A percentile compares a stretch with the other conserved stretches of the same genome.
Conservation (phyloP, 2,888 invertebrate species). For the Stenurella melanura region DNA sequence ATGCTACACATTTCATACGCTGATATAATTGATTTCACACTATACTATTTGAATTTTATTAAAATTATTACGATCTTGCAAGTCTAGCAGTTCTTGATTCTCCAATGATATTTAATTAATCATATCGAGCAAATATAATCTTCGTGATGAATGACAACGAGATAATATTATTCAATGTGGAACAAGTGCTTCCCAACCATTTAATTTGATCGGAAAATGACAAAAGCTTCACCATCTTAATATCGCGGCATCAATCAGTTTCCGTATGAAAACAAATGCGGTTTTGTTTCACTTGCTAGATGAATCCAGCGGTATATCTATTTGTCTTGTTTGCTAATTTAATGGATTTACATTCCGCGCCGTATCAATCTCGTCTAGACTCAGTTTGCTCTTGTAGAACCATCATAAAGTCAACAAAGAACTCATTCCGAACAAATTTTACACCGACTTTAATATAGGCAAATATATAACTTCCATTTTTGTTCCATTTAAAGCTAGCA, state of each 20-base stretch:
- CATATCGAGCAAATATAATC: neutral
- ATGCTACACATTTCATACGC: no score
- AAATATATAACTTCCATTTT: slow-evolving; percentile 37
- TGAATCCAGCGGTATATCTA: slow-evolving; percentile 54
- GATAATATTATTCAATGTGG: neutral
- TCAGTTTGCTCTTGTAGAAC: slow-evolving; percentile 52
- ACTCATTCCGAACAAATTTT: slow-evolving; percentile 55
- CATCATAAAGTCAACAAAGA: slow-evolving; percentile 55
- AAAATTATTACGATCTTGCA: no score
- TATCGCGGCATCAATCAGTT: slow-evolving; percentile 36
- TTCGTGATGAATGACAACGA: neutral
- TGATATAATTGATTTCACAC: no score
- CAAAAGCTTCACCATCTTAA: slow-evolving; percentile 32
- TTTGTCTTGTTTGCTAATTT: slow-evolving; percentile 63
- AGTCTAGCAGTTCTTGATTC: neutral
- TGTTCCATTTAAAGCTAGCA: slow-evolving; percentile 16
- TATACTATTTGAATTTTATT: no score
- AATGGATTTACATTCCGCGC: slow-evolving; percentile 61
- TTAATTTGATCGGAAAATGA: slow-evolving; percentile 37
- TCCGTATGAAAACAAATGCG: slow-evolving; percentile 35
- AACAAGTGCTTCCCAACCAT: slow-evolving; percentile 8
- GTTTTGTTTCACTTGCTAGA: slow-evolving; percentile 17
- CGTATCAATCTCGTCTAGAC: slow-evolving; percentile 59
- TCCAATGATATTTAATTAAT: neutral
- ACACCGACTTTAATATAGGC: slow-evolving; percentile 35